Conservation (phyloP, 2,888 invertebrate species). For the Orchesella flavescens region DNA sequence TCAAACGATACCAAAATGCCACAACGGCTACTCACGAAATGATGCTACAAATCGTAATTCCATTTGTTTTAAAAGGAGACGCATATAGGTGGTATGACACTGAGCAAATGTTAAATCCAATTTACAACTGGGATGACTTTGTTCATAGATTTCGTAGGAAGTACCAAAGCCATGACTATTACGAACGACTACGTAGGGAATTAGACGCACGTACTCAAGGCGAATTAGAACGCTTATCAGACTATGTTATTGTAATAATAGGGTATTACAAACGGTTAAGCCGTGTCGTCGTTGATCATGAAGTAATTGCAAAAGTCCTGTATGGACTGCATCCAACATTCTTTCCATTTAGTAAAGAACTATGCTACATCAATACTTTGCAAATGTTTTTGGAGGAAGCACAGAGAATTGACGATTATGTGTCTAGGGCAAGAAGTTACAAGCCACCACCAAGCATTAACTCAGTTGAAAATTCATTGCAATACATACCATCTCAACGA, state of each 20-base stretch:
- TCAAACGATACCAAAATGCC: constrained; percentile 11
- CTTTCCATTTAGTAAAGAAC: neutral
- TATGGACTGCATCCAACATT: constrained; percentile 16
- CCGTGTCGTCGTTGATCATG: neutral
- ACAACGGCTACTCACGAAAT: neutral
- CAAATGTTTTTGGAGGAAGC: neutral
- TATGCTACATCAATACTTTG: neutral
- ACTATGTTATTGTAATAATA: constrained; percentile 10
- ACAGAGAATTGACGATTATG: neutral
- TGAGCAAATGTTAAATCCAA: neutral
- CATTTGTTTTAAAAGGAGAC: neutral
- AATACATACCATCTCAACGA: neutral
- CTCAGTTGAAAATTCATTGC: neutral
- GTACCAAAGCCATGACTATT: neutral
- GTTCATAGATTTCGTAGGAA: neutral
- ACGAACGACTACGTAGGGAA: neutral
- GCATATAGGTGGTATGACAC: constrained; percentile 22
- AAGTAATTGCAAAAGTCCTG: constrained; percentile 3
- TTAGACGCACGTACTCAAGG: constrained; percentile 14
- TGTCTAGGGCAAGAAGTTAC: constrained; percentile 4
- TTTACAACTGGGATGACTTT: neutral
- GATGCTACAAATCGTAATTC: neutral
- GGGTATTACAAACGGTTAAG: constrained; percentile 5
- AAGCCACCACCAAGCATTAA: neutral
- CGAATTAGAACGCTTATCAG: neutral